These are phyloP conservation scores for Linurgus olivaceus DNA, from an alignment of 2,797 vertebrate species.

Conservation along the genomic window DNA sequence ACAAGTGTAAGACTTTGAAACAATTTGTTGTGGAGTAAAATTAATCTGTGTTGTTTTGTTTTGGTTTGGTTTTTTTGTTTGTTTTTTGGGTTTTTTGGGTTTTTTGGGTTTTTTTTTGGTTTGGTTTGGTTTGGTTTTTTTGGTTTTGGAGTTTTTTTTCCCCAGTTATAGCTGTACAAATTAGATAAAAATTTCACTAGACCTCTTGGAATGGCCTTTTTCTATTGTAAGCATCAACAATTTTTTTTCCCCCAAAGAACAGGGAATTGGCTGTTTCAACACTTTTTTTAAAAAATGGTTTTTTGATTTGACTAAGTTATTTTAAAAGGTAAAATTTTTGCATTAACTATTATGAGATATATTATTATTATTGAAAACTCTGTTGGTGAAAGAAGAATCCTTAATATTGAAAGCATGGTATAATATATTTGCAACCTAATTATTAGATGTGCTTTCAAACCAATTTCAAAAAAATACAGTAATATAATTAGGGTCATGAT, in stretches of 20 bases:
- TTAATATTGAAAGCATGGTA: background rate
- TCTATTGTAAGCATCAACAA: background rate
- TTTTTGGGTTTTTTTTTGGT: fast-evolving
- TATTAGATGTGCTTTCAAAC: background rate
- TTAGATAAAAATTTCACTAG: background rate
- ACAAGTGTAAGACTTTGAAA: background rate
- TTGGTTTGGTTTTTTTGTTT: too few relatives aligned
- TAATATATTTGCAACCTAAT: background rate
- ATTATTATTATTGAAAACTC: background rate
- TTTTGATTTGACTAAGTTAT: background rate
- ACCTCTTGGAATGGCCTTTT: background rate
- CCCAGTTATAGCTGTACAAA: fast-evolving
- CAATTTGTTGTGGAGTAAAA: background rate
- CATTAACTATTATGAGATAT: background rate
- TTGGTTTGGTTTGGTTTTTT: background rate
- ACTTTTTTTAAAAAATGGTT: background rate
- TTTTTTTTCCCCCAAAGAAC: background rate
- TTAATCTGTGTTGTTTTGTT: background rate
- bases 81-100: too few relatives aligned
- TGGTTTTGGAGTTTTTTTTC: background rate
- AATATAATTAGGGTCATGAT: background rate
- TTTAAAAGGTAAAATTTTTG: background rate
- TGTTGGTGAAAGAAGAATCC: background rate
- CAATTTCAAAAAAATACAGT: fast-evolving
- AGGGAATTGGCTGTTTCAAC: background rate